Evolutionary conservation across 2,888 invertebrate genomes (phyloP), one percentile per base, ranked within the genome.

Genomic region (Phymatocera aterrima): DNA sequence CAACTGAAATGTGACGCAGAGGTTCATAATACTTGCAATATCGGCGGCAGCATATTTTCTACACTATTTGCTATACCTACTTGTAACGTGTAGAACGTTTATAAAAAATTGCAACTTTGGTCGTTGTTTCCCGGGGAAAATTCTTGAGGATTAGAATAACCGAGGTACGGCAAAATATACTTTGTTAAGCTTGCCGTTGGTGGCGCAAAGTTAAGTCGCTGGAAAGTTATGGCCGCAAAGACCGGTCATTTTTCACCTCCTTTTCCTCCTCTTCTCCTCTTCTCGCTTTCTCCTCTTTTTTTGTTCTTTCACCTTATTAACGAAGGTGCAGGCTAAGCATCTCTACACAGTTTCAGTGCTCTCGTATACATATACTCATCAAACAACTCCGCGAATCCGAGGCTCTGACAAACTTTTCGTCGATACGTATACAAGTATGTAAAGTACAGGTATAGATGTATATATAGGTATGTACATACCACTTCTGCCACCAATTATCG

Each of bases 301-400:
- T 57, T 31, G 6, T 51, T 6, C 1, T 21, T 10, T 60, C 15
- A 28, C 28, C n/a, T 31, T 37, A 37, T 64, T 64, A 64, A 64
- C 64, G 64, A 64, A 64, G 34, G 34, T 37, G 64, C 10, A 24
- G 37, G 3, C 64, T 64, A 64, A 64, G 64, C 64, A 34, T 64
- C 64, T 37, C 51, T 40, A 24, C 28, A 28, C 57, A 57, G 28
- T 57, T 57, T 6, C 24, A 51, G 21, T 21, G 8, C 6, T 28
- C 3, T 64, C 21, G 64, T 64, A 5, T 2, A 8, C 34, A 34
- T 3, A 15, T 15, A 64, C 64, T 37, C 64, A n/a, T 64, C 37
- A 21, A 57, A 57, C 24, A 28, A 28, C 12, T 57, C 28, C 10
- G 10, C 10, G 57, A 57, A 15, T 64, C 15, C 12, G 5, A 15